These are phyloP conservation scores for Drosophila tripunctata DNA, from an alignment of 2,888 invertebrate species.

Conservation along the genomic window DNA sequence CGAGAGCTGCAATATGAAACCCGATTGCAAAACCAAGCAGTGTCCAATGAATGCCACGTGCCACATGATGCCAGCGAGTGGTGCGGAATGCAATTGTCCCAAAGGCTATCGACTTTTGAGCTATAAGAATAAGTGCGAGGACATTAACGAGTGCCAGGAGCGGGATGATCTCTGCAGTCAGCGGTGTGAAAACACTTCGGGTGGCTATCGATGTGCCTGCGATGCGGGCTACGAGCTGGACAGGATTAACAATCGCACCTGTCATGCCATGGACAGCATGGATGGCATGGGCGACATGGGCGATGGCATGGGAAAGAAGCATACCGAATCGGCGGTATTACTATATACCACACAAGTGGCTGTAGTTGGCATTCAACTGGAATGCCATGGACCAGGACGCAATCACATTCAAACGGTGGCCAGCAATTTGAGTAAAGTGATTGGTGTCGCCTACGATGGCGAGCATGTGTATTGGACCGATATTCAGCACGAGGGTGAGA, in stretches of 20 bases:
- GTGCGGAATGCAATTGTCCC: conserved; percentile 87
- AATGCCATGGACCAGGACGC: conserved; percentile 7
- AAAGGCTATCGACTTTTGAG: conserved; percentile 80
- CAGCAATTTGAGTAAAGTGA: conserved; percentile 85
- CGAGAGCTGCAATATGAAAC: conserved; percentile 78
- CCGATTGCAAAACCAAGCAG: conserved; percentile 67
- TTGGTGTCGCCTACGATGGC: conserved; percentile 89
- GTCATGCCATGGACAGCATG: conserved; percentile 83
- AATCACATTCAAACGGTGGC: conserved; percentile 83
- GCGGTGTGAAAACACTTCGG: conserved; percentile 86
- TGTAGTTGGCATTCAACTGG: conserved; percentile 87
- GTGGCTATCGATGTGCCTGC: conserved; percentile 88
- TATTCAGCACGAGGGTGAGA: conserved; percentile 88
- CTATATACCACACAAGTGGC: conserved; percentile 88
- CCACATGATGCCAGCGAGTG: conserved; percentile 84
- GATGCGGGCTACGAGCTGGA: conserved; percentile 86
- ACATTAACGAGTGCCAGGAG: conserved; percentile 87
- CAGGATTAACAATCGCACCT: conserved; percentile 85
- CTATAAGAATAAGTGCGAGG: conserved; percentile 80
- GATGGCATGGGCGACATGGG: too few species aligned
- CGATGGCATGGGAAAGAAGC: conserved; percentile 86
- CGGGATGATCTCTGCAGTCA: conserved; percentile 89
- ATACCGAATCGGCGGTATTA: conserved; percentile 88
- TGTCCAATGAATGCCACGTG: conserved; percentile 83
- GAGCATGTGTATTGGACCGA: conserved; percentile 91